Evolutionary conservation across 2,797 vertebrate species (phyloP), one percentile per base, ranked within the genome.

Genomic region (Semotilus atromaculatus): DNA sequence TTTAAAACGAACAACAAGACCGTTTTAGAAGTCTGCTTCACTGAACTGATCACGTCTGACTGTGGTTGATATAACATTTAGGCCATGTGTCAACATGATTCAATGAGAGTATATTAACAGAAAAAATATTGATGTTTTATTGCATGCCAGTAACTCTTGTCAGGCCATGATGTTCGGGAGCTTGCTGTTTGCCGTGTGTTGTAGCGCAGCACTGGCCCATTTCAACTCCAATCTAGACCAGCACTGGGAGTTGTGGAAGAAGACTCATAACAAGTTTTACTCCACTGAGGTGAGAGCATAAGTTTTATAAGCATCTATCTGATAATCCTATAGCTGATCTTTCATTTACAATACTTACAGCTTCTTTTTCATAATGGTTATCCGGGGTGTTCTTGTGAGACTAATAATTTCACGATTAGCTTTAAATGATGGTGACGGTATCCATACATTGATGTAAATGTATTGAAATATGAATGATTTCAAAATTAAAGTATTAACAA

Each of bases 241-340:
- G 0, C 95, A 97, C 91, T 98, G 97, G 97, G 71, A 90, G 2
- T 86, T 96, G 89, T 98, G 97, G 97, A 97, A 96, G 92, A 94
- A 93, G 87, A 94, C 85, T 0, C 91, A 97, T 1, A 34, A 72
- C 29, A 98, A 95, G 82, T 85, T 60, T 2, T 97, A 98, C 87
- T 19, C 55, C 0, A 92, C 78, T 2, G 26, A 95, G 93, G 97
- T 97, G n/a, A 7, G 36, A 1, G 18, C 4, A 18, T 38, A 4
- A 53, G 5, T 16, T 67, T 77, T n/a, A 7, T 4, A 68, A 64
- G 43, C 26, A 7, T n/a, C 16, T 7, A 4, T 67, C 2, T 5
- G 19, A 66, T 40, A 5, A 31, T 29, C 40, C 29, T 3, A 31
- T 4, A 34, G 26, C 14, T 62, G n/a, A 7, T 36, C 6, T 8